These are phyloP conservation scores for Panagrolaimus sp. DNA, from an alignment of 1,140 invertebrate genomes.

Conservation along the genomic window DNA sequence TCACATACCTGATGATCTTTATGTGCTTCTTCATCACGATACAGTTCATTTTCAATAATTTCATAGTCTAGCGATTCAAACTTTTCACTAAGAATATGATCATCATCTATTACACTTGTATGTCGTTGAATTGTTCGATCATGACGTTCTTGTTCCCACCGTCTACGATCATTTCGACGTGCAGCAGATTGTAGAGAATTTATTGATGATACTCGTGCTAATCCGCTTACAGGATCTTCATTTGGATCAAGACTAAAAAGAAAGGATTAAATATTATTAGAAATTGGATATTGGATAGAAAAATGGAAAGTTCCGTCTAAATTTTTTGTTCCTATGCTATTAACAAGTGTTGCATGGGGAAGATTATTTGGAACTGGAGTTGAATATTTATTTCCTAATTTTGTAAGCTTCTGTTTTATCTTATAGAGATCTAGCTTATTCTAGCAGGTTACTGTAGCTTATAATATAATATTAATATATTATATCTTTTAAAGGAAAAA, in stretches of 20 bases:
- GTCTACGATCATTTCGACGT: constrained; percentile 23
- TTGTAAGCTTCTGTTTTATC: too few species aligned
- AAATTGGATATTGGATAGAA: too few species aligned
- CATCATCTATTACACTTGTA: constrained; percentile 6
- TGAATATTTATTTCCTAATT: too few species aligned
- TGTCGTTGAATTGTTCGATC: not conserved
- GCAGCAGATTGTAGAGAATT: constrained; percentile 31
- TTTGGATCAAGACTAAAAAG: constrained; percentile 53
- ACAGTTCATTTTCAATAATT: constrained; percentile 55
- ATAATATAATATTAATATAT: too few species aligned
- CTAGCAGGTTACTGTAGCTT: too few species aligned
- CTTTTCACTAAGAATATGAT: constrained; percentile 47
- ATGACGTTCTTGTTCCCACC: constrained; percentile 19
- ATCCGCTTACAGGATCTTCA: constrained; percentile 51
- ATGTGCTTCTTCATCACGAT: constrained; percentile 47
- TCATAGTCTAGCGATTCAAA: constrained; percentile 57
- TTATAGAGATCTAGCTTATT: too few species aligned
- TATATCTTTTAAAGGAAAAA: too few species aligned
- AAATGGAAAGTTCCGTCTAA: too few species aligned
- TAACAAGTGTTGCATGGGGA: too few species aligned
- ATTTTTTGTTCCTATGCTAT: too few species aligned
- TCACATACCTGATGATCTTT: constrained; percentile 50
- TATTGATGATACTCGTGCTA: constrained; percentile 51
- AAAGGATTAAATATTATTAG: not conserved
- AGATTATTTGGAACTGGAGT: too few species aligned